A percentile compares a stretch with the other conserved stretches of the same genome.
Evolutionary conservation across 2,797 vertebrate species (phyloP).

Genomic region (Sitta carolinensis): DNA sequence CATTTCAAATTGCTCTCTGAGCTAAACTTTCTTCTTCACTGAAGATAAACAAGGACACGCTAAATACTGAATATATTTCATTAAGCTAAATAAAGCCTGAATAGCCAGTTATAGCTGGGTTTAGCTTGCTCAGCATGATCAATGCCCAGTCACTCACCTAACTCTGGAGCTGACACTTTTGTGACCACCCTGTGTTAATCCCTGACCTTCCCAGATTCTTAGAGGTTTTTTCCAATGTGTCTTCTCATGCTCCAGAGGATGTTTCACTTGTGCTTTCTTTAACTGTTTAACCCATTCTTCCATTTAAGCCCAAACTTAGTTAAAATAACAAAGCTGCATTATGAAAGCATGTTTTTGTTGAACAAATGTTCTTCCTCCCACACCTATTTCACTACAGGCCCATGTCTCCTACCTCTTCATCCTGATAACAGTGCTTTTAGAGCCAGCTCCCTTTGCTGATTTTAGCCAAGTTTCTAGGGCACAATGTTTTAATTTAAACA

Average conservation of each 20-base stretch:
- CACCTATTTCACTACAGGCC: conserved; percentile 1
- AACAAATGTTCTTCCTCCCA: conserved; percentile 35
- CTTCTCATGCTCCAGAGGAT: not conserved
- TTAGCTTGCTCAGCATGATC: not conserved
- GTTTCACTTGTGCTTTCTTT: not conserved
- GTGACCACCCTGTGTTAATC: not conserved
- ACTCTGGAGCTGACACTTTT: rapidly evolving
- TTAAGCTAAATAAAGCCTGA: not conserved
- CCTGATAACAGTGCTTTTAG: not conserved
- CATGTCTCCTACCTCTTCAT: not conserved
- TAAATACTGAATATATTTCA: not conserved
- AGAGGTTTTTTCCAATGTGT: not conserved
- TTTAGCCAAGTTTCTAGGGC: conserved; percentile 35
- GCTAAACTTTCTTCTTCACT: not conserved
- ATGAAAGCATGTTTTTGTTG: conserved; percentile 20
- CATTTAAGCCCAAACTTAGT: not conserved
- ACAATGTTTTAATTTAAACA: conserved; percentile 24
- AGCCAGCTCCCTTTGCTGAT: conserved; percentile 8
- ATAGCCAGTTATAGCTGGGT: not conserved
- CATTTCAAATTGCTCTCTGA: not conserved
- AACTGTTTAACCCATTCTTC: conserved; percentile 2
- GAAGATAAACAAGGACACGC: not conserved
- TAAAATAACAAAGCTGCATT: conserved; percentile 20
- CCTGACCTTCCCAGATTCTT: not conserved
- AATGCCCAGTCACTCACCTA: not conserved